A percentile compares a stretch with the other conserved stretches of the same genome.
These are phyloP conservation scores for Yponomeuta plumbellus DNA, from an alignment of 2,888 invertebrate genomes.

Conservation along the genomic window DNA sequence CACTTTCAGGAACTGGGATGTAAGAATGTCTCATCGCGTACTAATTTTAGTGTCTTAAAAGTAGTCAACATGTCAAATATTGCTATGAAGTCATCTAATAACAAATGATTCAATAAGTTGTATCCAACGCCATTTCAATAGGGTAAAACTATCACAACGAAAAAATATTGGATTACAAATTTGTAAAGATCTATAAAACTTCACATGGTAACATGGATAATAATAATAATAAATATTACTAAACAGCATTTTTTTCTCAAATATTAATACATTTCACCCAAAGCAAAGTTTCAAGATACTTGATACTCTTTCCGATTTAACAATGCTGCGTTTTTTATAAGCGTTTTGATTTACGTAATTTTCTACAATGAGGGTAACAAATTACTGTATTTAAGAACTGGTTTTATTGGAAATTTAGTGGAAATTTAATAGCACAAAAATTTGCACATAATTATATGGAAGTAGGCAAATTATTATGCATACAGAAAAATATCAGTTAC, in stretches of 20 bases:
- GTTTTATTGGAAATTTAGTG: too few relatives aligned
- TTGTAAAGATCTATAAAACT: slow-evolving; percentile 69
- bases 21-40: slow-evolving; percentile 37
- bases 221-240: slow-evolving; percentile 3
- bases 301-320: too few relatives aligned
- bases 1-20: background rate
- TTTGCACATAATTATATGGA: too few relatives aligned
- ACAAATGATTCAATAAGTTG: slow-evolving; percentile 21
- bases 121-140: slow-evolving; percentile 7
- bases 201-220: slow-evolving; percentile 1
- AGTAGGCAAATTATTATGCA: too few relatives aligned
- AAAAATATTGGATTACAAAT: slow-evolving; percentile 34
- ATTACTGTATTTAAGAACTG: too few relatives aligned
- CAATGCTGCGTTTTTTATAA: too few relatives aligned
- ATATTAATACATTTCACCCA: background rate
- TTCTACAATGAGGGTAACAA: too few relatives aligned
- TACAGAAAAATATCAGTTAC: too few relatives aligned
- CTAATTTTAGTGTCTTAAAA: slow-evolving; percentile 56
- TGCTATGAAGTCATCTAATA: slow-evolving; percentile 46
- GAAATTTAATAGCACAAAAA: too few relatives aligned
- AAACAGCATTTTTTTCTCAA: background rate
- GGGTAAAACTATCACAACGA: slow-evolving; percentile 17
- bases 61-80: slow-evolving; percentile 70
- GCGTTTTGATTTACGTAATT: too few relatives aligned
- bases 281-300: too few relatives aligned